Evolutionary conservation across 1,140 invertebrate genomes (phyloP).

Genomic region (Psilanteris sp.): DNA sequence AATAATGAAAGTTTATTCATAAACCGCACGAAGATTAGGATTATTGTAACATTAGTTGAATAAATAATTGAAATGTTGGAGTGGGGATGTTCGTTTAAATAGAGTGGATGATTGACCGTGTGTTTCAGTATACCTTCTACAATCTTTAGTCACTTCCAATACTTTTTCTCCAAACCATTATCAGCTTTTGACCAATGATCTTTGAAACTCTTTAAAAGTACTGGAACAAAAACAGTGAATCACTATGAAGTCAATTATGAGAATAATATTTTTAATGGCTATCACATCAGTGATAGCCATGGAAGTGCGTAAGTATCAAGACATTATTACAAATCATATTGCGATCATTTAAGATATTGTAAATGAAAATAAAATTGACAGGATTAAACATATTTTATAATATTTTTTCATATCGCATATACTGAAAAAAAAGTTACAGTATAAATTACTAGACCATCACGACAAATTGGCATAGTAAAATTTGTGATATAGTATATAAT

Average conservation of each 20-base stretch:
- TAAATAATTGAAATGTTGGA: constrained; percentile 56
- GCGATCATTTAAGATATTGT: too few species aligned
- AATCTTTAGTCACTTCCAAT: constrained; percentile 56
- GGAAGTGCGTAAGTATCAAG: constrained; percentile 48
- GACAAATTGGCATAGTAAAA: too few species aligned
- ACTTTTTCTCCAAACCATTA: constrained; percentile 25
- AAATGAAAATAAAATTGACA: too few species aligned
- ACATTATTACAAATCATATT: too few species aligned
- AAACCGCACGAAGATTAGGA: constrained; percentile 14
- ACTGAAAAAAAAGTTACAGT: too few species aligned
- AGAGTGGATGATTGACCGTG: constrained; percentile 69
- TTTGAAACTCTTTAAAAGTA: constrained; percentile 22
- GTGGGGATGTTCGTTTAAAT: constrained; percentile 66
- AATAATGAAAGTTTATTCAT: too few species aligned
- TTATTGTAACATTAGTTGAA: constrained; percentile 35
- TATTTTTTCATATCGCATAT: too few species aligned
- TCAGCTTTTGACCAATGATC: constrained; percentile 36
- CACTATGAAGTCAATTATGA: constrained; percentile 39
- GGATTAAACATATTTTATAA: too few species aligned
- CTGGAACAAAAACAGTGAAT: constrained; percentile 18
- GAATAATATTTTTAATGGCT: constrained; percentile 44
- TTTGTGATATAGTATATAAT: too few species aligned
- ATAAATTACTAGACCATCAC: too few species aligned
- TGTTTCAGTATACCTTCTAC: constrained; percentile 64
- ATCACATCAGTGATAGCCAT: constrained; percentile 14